These are phyloP conservation scores for Thryonomys swinderianus DNA, from an alignment of 2,113 vertebrate genomes.

Conservation along the genomic window DNA sequence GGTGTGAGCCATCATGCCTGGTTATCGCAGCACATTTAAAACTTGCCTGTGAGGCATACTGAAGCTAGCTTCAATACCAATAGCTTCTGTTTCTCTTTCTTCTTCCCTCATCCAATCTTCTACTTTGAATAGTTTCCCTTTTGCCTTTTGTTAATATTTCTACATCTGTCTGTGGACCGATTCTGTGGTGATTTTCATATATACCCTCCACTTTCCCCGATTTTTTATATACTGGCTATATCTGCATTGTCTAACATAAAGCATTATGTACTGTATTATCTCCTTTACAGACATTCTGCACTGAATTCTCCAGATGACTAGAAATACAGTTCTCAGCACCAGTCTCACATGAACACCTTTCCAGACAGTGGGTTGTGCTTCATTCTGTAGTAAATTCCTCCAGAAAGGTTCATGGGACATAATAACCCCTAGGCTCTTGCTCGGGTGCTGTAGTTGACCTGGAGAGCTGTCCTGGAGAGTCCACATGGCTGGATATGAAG, in stretches of 20 bases:
- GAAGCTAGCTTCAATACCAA: not conserved
- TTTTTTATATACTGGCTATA: not conserved
- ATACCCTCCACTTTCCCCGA: not conserved
- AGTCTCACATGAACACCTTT: not conserved
- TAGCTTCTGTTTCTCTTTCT: not conserved
- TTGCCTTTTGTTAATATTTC: not conserved
- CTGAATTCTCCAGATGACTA: not conserved
- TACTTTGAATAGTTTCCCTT: not conserved
- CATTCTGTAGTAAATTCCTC: not conserved
- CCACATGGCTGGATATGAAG: not conserved
- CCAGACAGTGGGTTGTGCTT: not conserved
- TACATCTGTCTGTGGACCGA: not conserved
- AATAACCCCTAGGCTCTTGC: not conserved
- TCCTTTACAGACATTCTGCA: not conserved
- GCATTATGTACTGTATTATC: not conserved
- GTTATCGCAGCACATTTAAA: not conserved
- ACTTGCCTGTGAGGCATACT: not conserved
- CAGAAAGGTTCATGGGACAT: not conserved
- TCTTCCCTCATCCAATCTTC: not conserved
- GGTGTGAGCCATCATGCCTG: not conserved
- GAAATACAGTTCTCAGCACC: not conserved
- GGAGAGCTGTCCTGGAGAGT: not conserved
- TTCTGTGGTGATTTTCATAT: not conserved
- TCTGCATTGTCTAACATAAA: not conserved
- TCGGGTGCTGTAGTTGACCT: not conserved